Conservation (phyloP, 2,113 vertebrate species). For the Machaerirhynchus nigripectus region DNA sequence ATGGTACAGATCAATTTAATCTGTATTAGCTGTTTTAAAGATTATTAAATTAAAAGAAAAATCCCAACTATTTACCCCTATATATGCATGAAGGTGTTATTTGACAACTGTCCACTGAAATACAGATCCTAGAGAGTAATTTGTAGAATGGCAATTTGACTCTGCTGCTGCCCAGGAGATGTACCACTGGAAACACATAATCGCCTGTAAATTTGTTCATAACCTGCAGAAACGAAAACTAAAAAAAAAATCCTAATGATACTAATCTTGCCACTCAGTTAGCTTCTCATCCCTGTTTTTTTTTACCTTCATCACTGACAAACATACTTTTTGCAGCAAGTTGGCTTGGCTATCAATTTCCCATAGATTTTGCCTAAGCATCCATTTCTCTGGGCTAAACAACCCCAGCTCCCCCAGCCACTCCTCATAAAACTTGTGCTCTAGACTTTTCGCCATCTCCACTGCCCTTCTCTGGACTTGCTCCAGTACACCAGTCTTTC, state of each 20-base stretch:
- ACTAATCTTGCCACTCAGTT: not conserved
- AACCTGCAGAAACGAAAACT: not conserved
- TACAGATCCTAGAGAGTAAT: not conserved
- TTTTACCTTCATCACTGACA: not conserved
- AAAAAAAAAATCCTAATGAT: not conserved
- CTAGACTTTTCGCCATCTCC: not conserved
- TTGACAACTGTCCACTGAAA: not conserved
- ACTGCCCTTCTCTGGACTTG: not conserved
- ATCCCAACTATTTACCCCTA: accelerated
- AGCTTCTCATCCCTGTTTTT: not conserved
- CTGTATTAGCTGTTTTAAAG: not conserved
- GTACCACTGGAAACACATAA: not conserved
- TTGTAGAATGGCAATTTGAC: not conserved
- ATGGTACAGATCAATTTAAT: not conserved
- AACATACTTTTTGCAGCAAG: not conserved
- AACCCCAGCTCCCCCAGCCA: not conserved
- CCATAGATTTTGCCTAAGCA: not conserved
- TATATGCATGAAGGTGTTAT: not conserved
- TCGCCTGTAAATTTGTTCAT: not conserved
- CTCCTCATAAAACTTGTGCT: not conserved
- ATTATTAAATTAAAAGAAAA: not conserved
- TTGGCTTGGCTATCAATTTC: not conserved
- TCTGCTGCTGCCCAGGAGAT: not conserved
- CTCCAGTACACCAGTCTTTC: not conserved
- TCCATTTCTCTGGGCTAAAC: not conserved